These are phyloP conservation scores for Geophilus truncorum DNA, from an alignment of 2,888 invertebrate species.

Conservation along the genomic window DNA sequence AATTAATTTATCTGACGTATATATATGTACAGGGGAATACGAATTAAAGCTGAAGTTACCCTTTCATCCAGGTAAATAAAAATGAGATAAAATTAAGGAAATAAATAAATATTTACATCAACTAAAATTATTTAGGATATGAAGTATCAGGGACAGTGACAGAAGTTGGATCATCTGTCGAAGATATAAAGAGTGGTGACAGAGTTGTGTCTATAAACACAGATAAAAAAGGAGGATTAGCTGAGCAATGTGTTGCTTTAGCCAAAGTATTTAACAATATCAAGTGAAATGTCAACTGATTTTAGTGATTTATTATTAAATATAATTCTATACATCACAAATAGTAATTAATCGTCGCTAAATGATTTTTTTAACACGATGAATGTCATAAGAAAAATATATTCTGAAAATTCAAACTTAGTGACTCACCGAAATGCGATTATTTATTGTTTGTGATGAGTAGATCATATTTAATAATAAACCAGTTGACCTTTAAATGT, in stretches of 20 bases:
- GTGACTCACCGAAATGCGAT: too few relatives aligned
- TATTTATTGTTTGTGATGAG: too few relatives aligned
- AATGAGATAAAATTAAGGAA: background rate
- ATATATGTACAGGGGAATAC: conserved; percentile 54
- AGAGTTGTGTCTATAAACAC: conserved; percentile 58
- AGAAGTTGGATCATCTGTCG: conserved; percentile 45
- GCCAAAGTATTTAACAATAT: too few relatives aligned
- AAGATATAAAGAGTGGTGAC: conserved; percentile 55
- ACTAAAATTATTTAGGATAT: conserved; percentile 49
- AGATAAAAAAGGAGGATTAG: conserved; percentile 57
- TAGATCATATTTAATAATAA: too few relatives aligned
- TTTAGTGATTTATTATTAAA: too few relatives aligned
- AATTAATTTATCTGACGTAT: conserved; percentile 60
- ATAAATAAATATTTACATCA: too few relatives aligned
- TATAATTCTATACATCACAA: too few relatives aligned
- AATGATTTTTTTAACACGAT: too few relatives aligned
- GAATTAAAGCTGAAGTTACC: conserved; percentile 53
- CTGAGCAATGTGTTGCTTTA: conserved; percentile 57
- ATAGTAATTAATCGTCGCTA: too few relatives aligned
- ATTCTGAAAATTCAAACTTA: too few relatives aligned
- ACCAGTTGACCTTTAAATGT: background rate
- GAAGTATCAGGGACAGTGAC: conserved; percentile 52
- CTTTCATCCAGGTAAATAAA: conserved; percentile 54
- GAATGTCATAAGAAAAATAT: too few relatives aligned
- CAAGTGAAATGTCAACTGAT: too few relatives aligned